Base-by-base conservation (phyloP, 2,113 vertebrate species). In the Osmerus mordax region DNA sequence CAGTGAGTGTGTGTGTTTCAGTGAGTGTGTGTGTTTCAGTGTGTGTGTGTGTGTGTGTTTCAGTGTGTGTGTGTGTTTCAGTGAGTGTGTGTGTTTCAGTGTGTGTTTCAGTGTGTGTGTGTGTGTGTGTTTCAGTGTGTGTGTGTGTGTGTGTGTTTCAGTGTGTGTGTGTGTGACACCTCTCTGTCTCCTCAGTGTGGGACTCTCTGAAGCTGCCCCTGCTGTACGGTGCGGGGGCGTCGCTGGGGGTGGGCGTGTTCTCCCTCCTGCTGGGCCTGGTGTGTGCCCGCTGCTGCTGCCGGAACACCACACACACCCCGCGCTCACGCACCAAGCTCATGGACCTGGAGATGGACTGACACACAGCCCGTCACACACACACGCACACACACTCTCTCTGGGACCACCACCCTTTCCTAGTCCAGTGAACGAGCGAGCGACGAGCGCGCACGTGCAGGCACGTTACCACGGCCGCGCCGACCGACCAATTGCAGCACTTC, bases 331-430 rank as follows among this genome's bases (percentile, higher is more conserved):
- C 92, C 83, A 92, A 95, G 67, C 94, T 99, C 16, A 94, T 98
- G 92, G 94, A 95, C 14, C 93, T 96, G 92, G 95, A 96, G 88
- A 95, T 95, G 93, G 97, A 98, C 92, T 98, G 90, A 98, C 86
- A 87, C 69, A 77, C 78, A 86, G 65, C 70, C 86, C 84, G 86
- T 83, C 32, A 74, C 86, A 2, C 72, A 79, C 41, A 41, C 83
- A 0, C 23, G 18, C 67, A n/a, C 54, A 18, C 67, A 58, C 25
- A 4, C 87, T 82, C 73, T 56, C 83, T 85, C 81, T 91, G 89
- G 89, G 83, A 78, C 18, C 18, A 23, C 13, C 78, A 83, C 51
- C 29, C 83, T 77, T 87, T 89, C 71, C 71, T 83, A 87, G 0
- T 55, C 73, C 53, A 70, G 84, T 11, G 78, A 81, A 18, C 81